Evolutionary conservation across 2,888 invertebrate genomes (phyloP).

Genomic region (Mystacides longicornis): DNA sequence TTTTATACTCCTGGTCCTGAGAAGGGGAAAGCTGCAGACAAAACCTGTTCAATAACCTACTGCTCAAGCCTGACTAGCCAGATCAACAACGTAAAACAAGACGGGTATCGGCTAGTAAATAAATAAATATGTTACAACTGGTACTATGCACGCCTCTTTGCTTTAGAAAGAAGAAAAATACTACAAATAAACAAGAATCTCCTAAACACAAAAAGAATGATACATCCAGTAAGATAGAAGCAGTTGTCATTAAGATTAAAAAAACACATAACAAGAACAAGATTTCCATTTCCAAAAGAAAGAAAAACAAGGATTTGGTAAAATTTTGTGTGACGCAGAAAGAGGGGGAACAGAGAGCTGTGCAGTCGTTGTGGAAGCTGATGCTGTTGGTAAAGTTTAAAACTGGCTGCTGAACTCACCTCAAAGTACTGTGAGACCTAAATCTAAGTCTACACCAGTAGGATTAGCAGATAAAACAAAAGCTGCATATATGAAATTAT

Average conservation of each 20-base stretch:
- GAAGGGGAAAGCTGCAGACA: no score
- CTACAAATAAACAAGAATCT: conserved; percentile 38
- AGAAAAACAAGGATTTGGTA: conserved; percentile 66
- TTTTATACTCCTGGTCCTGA: no score
- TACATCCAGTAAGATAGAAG: conserved; percentile 27
- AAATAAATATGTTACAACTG: no score
- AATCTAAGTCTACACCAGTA: conserved; percentile 79
- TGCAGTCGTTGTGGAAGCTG: conserved; percentile 44
- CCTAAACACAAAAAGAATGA: conserved; percentile 45
- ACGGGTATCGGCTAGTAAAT: no score
- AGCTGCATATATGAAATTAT: no score
- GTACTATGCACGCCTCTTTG: no score
- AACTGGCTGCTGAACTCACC: conserved; percentile 77
- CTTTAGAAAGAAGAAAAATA: no score
- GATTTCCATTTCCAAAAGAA: conserved; percentile 45
- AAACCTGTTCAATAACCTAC: no score
- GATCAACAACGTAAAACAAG: no score
- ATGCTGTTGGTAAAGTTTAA: conserved; percentile 68
- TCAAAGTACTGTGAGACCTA: conserved; percentile 55
- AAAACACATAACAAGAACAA: conserved; percentile 31
- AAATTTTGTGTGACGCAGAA: conserved; percentile 68
- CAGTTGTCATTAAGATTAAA: conserved; percentile 36
- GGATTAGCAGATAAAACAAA: conserved; percentile 54
- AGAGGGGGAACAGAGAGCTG: conserved; percentile 35
- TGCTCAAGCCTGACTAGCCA: no score